Percentiles rank a stretch among this genome's conserved stretches.
These are phyloP conservation scores for Tricholauxania praeusta DNA, from an alignment of 2,888 invertebrate genomes.

Conservation along the genomic window DNA sequence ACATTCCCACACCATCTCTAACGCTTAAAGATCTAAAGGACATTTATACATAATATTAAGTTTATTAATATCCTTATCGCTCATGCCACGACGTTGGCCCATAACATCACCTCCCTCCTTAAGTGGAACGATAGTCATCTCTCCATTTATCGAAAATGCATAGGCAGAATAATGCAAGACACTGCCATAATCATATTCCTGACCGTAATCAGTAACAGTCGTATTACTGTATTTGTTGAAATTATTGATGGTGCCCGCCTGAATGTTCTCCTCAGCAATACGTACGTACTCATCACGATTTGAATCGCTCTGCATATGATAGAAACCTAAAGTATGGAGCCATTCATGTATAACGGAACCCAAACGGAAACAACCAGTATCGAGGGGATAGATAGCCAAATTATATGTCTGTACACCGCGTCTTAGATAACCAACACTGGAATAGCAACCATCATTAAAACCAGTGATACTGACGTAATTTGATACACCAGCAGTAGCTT, in stretches of 20 bases:
- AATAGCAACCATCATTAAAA: slow-evolving; percentile 77
- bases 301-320: slow-evolving; percentile 83
- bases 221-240: slow-evolving; percentile 75
- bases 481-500: slow-evolving; percentile 67
- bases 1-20: no score
- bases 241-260: slow-evolving; percentile 74
- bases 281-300: slow-evolving; percentile 79
- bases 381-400: slow-evolving; percentile 54
- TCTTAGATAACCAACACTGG: slow-evolving; percentile 75
- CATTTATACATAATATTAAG: slow-evolving; percentile 33
- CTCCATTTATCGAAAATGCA: slow-evolving; percentile 78
- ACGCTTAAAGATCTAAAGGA: no score
- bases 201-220: slow-evolving; percentile 73
- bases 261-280: slow-evolving; percentile 68
- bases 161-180: slow-evolving; percentile 83
- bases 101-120: slow-evolving; percentile 50
- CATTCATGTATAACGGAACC: slow-evolving; percentile 81
- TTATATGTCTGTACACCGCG: slow-evolving; percentile 65
- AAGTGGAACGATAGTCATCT: slow-evolving; percentile 75
- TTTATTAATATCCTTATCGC: slow-evolving; percentile 58
- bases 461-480: slow-evolving; percentile 58
- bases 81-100: slow-evolving; percentile 58
- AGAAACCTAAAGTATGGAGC: slow-evolving; percentile 82
- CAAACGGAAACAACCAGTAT: slow-evolving; percentile 61
- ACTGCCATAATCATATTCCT: slow-evolving; percentile 81